A percentile compares a stretch with the other conserved stretches of the same genome.
phyloP scores from a whole-genome alignment of 2,888 invertebrate genomes.

The Mechanitis mazaeus region DNA sequence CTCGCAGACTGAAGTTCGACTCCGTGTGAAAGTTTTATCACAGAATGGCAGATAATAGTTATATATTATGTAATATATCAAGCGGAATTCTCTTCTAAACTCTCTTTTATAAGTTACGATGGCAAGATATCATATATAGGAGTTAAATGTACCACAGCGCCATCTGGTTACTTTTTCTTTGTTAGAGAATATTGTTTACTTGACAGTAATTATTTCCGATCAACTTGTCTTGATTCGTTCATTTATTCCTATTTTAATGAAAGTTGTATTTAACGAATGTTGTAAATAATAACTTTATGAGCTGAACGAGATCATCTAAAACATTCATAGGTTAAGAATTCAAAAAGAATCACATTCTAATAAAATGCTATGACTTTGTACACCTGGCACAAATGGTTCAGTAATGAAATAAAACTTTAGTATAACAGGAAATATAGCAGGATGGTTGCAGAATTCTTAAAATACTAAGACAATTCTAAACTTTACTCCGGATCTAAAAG shows the following conservation, averaged over 20 bases:
- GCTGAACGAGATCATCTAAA: neutral
- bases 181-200: too few relatives aligned
- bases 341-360: neutral
- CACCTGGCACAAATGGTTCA: slow-evolving; percentile 1
- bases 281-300: too few relatives aligned
- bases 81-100: slow-evolving; percentile 6
- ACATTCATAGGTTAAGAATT: neutral
- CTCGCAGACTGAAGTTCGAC: slow-evolving; percentile 23
- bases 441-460: slow-evolving; percentile 12
- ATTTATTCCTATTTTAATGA: too few relatives aligned
- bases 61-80: neutral
- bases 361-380: slow-evolving; percentile 3
- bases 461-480: slow-evolving; percentile 21
- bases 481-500: slow-evolving; percentile 20
- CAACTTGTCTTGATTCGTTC: too few relatives aligned
- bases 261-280: too few relatives aligned
- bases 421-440: slow-evolving; percentile 11
- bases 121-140: neutral
- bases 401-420: slow-evolving; percentile 11
- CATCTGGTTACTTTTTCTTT: too few relatives aligned
- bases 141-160: neutral
- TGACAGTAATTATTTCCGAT: too few relatives aligned
- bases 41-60: slow-evolving; percentile 20
- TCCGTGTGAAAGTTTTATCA: slow-evolving; percentile 24
- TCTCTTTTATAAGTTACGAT: neutral